phyloP scores from a whole-genome alignment of 2,113 vertebrate genomes.

The Otolemur garnettii region DNA sequence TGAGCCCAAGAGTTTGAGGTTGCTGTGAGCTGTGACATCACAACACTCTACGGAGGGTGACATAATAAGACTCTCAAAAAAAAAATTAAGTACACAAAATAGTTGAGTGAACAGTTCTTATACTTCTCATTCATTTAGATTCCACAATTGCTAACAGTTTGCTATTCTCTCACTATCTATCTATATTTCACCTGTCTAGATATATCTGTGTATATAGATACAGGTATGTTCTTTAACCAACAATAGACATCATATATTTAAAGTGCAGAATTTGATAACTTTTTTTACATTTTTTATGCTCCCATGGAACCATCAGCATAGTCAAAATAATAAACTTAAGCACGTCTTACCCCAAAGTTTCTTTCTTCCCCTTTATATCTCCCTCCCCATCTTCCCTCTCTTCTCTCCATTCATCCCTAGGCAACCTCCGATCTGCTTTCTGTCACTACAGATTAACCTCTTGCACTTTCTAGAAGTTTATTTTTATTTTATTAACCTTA shows the following conservation, averaged over 20 bases:
- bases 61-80: no score
- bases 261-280: not conserved
- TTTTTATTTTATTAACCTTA: no score
- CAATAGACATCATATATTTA: not conserved
- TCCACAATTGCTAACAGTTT: not conserved
- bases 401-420: not conserved
- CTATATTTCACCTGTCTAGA: not conserved
- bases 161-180: not conserved
- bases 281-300: not conserved
- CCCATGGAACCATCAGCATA: not conserved
- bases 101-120: not conserved
- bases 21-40: no score
- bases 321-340: not conserved
- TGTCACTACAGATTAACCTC: not conserved
- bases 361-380: not conserved
- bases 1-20: no score
- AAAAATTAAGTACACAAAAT: not conserved
- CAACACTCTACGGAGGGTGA: no score
- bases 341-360: not conserved
- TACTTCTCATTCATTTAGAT: not conserved
- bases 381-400: not conserved
- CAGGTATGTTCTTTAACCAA: not conserved
- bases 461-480: not conserved
- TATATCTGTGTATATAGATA: not conserved
- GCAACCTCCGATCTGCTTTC: not conserved